phyloP scores from a whole-genome alignment of 1,140 invertebrate species.

The Hirudo medicinalis region DNA sequence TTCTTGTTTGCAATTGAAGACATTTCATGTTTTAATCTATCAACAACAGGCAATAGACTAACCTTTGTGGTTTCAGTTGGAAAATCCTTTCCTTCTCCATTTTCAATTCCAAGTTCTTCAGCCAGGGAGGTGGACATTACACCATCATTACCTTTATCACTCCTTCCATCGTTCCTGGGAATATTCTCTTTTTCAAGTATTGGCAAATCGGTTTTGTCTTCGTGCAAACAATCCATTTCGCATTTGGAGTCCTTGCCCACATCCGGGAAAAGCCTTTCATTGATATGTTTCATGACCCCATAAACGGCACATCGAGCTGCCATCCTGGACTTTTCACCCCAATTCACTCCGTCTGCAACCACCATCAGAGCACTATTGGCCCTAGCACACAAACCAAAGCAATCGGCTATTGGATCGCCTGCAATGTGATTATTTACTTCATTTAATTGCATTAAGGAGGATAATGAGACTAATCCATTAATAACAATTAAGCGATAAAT shows the following conservation, averaged over 20 bases:
- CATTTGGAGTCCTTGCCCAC: too few relatives aligned
- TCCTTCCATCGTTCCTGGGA: neutral
- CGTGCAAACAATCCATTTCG: too few relatives aligned
- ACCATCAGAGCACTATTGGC: slow-evolving; percentile 66
- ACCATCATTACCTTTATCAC: neutral
- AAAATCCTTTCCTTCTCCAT: neutral
- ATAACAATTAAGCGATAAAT: too few relatives aligned
- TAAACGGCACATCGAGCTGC: slow-evolving; percentile 72
- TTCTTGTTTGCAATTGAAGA: too few relatives aligned
- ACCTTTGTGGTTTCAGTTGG: neutral
- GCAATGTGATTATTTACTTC: slow-evolving; percentile 21
- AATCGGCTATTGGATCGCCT: slow-evolving; percentile 78
- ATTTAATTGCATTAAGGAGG: neutral
- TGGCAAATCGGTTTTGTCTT: too few relatives aligned
- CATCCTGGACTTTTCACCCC: slow-evolving; percentile 73
- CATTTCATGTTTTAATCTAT: neutral
- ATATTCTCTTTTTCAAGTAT: too few relatives aligned
- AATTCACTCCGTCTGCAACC: slow-evolving; percentile 83
- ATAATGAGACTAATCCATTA: too few relatives aligned
- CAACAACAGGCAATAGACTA: neutral
- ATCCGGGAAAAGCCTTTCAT: slow-evolving; percentile 55
- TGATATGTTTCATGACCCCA: slow-evolving; percentile 70
- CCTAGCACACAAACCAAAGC: slow-evolving; percentile 67
- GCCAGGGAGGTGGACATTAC: neutral
- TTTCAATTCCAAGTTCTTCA: neutral